These are phyloP conservation scores for Hipparchia sbordonii DNA, from an alignment of 2,888 invertebrate genomes.

Conservation along the genomic window DNA sequence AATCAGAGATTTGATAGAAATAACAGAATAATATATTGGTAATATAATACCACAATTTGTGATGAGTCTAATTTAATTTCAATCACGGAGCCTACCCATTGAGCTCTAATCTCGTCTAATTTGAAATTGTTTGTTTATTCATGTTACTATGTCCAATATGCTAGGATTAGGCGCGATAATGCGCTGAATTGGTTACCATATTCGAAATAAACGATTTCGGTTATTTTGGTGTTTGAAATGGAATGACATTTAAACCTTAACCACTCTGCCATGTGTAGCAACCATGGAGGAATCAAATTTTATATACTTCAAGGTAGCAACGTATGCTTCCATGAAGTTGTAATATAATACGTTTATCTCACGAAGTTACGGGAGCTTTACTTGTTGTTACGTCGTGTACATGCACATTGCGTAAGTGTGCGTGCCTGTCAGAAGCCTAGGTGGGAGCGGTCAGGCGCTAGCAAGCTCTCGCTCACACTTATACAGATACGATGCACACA, in stretches of 20 bases:
- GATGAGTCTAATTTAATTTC: constrained; percentile 8
- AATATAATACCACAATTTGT: neutral
- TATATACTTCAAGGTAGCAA: no score
- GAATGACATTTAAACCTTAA: neutral
- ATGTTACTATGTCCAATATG: constrained; percentile 7
- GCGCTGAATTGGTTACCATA: neutral
- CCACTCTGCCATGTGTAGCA: no score
- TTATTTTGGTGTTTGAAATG: neutral
- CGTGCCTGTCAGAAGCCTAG: no score
- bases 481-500: no score
- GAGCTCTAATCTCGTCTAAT: constrained; percentile 9
- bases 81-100: constrained; percentile 2
- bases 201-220: neutral
- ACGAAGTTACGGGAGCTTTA: no score
- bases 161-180: constrained; percentile 10
- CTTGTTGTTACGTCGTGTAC: no score
- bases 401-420: no score
- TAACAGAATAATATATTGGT: neutral
- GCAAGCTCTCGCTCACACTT: no score
- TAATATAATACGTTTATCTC: no score
- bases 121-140: constrained; percentile 5
- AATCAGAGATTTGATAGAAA: neutral
- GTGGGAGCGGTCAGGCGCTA: no score
- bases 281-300: no score
- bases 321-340: no score